phyloP scores from a whole-genome alignment of 2,113 vertebrate genomes.

The Fulica atra region DNA sequence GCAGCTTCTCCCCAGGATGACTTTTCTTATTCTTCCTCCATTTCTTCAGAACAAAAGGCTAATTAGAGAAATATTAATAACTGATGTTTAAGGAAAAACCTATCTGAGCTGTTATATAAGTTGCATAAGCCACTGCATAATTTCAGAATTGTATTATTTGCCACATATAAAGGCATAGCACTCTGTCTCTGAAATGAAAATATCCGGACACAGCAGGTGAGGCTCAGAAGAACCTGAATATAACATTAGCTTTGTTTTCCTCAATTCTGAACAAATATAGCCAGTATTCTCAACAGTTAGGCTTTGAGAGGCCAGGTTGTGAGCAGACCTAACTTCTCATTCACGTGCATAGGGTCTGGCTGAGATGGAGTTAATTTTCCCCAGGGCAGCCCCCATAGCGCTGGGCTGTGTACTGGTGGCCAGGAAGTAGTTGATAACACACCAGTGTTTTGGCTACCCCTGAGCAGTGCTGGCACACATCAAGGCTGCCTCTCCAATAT shows the following conservation, averaged over 20 bases:
- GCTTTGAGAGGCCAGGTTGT: neutral
- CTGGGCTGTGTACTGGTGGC: too few species aligned
- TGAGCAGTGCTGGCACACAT: too few species aligned
- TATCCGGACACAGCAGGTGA: neutral
- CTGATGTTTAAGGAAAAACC: neutral
- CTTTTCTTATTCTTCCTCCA: neutral
- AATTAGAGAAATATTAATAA: neutral
- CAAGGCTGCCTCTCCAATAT: too few species aligned
- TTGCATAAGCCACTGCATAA: neutral
- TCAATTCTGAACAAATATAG: neutral
- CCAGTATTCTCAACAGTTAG: neutral
- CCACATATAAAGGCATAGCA: neutral
- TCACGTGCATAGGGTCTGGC: neutral
- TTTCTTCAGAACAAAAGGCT: neutral
- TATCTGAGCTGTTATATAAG: neutral
- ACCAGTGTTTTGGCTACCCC: too few species aligned
- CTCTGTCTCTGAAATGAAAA: neutral
- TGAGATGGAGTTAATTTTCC: too few species aligned
- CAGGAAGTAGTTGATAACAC: too few species aligned
- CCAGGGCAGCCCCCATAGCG: too few species aligned
- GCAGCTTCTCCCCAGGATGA: neutral
- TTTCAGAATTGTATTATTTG: neutral
- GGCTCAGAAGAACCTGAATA: neutral
- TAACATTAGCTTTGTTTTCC: neutral
- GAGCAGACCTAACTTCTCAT: neutral